A percentile compares a stretch with the other conserved stretches of the same genome.
Conservation (phyloP, 2,888 invertebrate genomes). For the Zelleria hepariella region DNA sequence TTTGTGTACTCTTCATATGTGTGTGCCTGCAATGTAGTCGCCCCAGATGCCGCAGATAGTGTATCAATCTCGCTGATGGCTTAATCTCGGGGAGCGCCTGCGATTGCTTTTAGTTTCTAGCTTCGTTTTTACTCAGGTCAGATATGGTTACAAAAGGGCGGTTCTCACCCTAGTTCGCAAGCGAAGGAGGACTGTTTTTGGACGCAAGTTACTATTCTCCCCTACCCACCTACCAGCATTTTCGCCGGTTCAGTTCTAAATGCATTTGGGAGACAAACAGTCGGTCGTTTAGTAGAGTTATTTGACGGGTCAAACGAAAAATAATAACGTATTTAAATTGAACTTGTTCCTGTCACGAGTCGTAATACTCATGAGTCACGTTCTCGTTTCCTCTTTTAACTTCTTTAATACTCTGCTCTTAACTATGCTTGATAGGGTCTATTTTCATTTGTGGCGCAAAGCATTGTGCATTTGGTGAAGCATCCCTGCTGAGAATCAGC, state of each 20-base stretch:
- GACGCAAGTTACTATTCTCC: no score
- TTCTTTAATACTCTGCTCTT: background rate
- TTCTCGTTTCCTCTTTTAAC: conserved; percentile 25
- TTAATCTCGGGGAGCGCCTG: conserved; percentile 10
- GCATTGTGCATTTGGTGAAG: conserved; percentile 23
- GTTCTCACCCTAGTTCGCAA: no score
- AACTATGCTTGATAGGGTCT: background rate
- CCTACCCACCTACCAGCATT: no score
- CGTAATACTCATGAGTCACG: conserved; percentile 36
- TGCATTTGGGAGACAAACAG: background rate
- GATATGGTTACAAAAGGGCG: background rate
- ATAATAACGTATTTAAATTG: conserved; percentile 1
- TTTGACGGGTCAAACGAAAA: background rate
- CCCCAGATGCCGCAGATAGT: conserved; percentile 22
- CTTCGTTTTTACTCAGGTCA: background rate
- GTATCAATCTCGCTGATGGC: conserved; percentile 44
- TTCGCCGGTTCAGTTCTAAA: background rate
- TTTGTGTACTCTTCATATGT: background rate
- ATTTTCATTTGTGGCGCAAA: background rate
- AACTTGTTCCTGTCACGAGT: conserved; percentile 2
- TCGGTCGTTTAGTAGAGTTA: background rate
- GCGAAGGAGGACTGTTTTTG: no score
- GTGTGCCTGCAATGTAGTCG: background rate
- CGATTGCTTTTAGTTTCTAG: conserved; percentile 3
- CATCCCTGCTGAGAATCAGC: conserved; percentile 45